Evolutionary conservation across 2,797 vertebrate genomes (phyloP).

Genomic region (Lerista edwardsae): DNA sequence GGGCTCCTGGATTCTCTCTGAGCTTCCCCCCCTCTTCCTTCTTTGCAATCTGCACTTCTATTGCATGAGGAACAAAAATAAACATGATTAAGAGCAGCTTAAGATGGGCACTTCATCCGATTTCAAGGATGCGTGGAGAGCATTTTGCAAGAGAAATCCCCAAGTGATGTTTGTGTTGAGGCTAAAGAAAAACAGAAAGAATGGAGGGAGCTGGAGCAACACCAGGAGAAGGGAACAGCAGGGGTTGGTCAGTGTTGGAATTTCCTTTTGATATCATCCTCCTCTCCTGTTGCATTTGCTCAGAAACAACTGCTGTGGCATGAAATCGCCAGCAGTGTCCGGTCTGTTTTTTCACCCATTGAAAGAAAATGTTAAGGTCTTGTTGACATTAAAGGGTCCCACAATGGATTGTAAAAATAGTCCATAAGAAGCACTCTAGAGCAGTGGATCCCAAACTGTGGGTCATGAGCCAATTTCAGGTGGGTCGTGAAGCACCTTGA

Average conservation of each 20-base stretch:
- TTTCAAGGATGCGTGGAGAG: conserved; percentile 31
- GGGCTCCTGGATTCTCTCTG: conserved; percentile 37
- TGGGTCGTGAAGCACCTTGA: no score
- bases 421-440: no score
- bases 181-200: not conserved
- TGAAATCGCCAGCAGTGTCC: not conserved
- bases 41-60: conserved; percentile 52
- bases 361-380: not conserved
- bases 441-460: no score
- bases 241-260: not conserved
- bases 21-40: conserved; percentile 8
- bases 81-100: conserved; percentile 53
- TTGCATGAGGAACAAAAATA: conserved; percentile 53
- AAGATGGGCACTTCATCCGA: conserved; percentile 43
- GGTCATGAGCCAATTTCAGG: no score
- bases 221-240: not conserved
- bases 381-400: not conserved
- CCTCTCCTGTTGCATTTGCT: not conserved
- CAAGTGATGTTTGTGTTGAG: not conserved
- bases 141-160: not conserved
- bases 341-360: not conserved
- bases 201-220: not conserved
- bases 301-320: not conserved
- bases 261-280: not conserved
- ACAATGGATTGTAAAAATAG: no score